Evolutionary conservation across 2,797 vertebrate species (phyloP), one percentile per base, ranked within the genome.

Genomic region (Dallia pectoralis): DNA sequence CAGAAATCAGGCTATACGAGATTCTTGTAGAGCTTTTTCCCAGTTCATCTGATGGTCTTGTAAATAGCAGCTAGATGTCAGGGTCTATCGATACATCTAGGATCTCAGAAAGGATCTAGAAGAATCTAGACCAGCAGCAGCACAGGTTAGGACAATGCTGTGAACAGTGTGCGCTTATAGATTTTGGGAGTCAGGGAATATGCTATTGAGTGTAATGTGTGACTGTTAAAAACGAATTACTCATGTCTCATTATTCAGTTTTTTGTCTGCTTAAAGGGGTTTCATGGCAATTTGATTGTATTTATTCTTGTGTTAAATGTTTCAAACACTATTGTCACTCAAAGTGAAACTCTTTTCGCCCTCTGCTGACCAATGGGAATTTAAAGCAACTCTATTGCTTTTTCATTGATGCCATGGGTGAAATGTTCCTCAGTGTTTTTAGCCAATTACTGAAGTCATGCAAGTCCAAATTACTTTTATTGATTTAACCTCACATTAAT

Each of bases 401-500:
- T 59, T 59, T 59, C 53, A 25, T 59, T 59, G 53, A 27, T 25
- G 4, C 25, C 53, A 27, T 25, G 22, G 22, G 53, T 59, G 53
- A 27, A 44, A 44, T 44, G 40, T 44, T 44, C 11, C 40, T 44
- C 53, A 56, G 22, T 27, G 22, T 25, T 59, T n/a, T 59, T 59
- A 59, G 53, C 22, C 3, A 59, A 59, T 25, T 59, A 59, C 53
- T 59, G 53, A 9, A 59, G 25, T 59, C 53, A 59, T 64, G 62
- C 32, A 18, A 64, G 18, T 16, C 30, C 5, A 33, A 64, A 32
- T 64, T 1, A 64, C 30, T 64, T 64, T 14, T 16, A 64, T 64
- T 33, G 62, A 64, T 64, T 18, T 64, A 63, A 63, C 62, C 30
- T 63, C 62, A 63, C 12, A 63, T 63, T 5, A 33, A 33, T 63